These are phyloP conservation scores for Telenomus remus DNA, from an alignment of 1,140 invertebrate species.

Conservation along the genomic window DNA sequence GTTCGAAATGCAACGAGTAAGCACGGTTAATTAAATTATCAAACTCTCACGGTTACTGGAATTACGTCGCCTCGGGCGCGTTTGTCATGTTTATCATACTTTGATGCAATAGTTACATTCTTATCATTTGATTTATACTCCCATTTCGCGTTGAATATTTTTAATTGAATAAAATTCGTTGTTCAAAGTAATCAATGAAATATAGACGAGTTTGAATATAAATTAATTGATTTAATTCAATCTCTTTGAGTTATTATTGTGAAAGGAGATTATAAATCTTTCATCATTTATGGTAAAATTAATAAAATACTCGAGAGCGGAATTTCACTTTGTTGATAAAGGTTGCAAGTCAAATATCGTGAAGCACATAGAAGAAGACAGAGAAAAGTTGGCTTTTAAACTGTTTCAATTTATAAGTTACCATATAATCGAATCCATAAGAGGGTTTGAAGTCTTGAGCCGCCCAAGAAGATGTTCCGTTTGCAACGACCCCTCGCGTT, in stretches of 20 bases:
- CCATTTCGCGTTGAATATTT: too few species aligned
- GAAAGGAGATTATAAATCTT: too few species aligned
- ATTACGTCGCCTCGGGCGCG: conserved; percentile 9
- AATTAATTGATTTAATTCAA: too few species aligned
- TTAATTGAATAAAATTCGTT: too few species aligned
- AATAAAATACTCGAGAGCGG: too few species aligned
- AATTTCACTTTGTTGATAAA: neutral
- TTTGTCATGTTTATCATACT: conserved; percentile 12
- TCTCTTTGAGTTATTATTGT: too few species aligned
- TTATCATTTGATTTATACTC: conserved; percentile 4
- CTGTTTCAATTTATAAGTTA: conserved; percentile 28
- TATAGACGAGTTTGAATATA: too few species aligned
- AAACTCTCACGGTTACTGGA: conserved; percentile 5
- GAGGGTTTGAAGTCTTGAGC: conserved; percentile 68
- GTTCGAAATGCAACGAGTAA: neutral
- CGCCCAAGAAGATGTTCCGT: conserved; percentile 77
- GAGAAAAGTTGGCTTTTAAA: too few species aligned
- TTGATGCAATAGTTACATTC: conserved; percentile 15
- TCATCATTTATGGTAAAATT: too few species aligned
- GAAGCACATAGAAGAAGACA: too few species aligned
- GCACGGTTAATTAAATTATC: conserved; percentile 8
- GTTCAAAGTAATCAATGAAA: too few species aligned
- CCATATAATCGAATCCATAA: conserved; percentile 47
- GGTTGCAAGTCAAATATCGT: too few species aligned
- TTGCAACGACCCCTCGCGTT: conserved; percentile 70